Base-by-base conservation (phyloP, 1,140 invertebrate species). In the Zaprionus nigranus region DNA sequence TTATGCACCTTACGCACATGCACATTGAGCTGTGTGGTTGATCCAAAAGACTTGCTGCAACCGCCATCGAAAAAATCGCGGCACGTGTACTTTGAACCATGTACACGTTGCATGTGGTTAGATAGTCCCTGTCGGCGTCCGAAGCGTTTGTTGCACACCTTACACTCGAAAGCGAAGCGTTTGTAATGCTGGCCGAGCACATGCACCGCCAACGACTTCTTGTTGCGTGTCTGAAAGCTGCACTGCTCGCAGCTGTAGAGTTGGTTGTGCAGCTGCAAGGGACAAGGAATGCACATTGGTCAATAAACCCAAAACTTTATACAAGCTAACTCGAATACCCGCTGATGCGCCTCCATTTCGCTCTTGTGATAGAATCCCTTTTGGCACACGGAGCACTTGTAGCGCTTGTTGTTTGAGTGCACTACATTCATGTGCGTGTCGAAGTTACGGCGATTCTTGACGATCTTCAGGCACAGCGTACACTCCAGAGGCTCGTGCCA, bases 351-450 rank as follows among this genome's bases (percentile, higher is more conserved):
- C 38, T 91, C 82, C 72, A 77, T 78, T 78, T 92, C 91, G 38
- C 91, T 91, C 7, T 85, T 90, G 71, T 92, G 79, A 64, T 81
- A 92, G 53, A 91, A 92, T 2, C 91, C 91, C 28, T 92, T 92
- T 2, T 92, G 15, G 15, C 91, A 92, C 12, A 81, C 66, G n/a
- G 46, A 43, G 60, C 91, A 92, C 26, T 71, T 40, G 58, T 91
- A 92, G 2, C 91, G 86, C 26, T 91, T 91, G 22, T 78, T 80
- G n/a, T 82, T 78, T 5, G 78, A 82, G 56, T 92, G 91, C 7
- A 92, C 83, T 1, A 83, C 81, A 62, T 83, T 83, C 20, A 86
- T 72, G 58, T 92, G 91, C 0, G 80, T 75, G 9, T 86, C 81
- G 4, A 72, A 90, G 30, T 92, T 91, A 2, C 85, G 71, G 11